Percentiles rank a stretch among this genome's conserved stretches.
phyloP scores from a whole-genome alignment of 53 echinoderm and acorn worm species.

The Mesocentrotus franciscanus region DNA sequence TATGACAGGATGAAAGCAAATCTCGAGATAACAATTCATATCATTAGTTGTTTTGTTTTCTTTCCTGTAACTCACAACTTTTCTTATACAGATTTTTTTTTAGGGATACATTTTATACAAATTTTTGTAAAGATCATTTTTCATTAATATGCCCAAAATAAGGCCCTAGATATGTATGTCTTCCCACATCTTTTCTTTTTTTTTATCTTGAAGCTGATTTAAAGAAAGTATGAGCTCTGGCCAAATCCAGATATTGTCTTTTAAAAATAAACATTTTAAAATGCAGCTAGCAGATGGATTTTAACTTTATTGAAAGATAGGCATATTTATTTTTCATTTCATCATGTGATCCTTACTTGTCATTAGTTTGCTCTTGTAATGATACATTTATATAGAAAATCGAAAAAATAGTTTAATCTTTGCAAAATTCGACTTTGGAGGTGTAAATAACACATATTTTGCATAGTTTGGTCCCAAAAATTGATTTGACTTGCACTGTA shows the following conservation, averaged over 20 bases:
- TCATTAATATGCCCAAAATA: not conserved
- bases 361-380: not conserved
- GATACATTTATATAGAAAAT: not conserved
- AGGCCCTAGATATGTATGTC: not conserved
- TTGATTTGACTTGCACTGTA: too few species aligned
- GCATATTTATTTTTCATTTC: not conserved
- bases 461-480: too few species aligned
- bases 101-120: not conserved
- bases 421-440: too few species aligned
- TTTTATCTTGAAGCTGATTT: too few species aligned
- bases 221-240: not conserved
- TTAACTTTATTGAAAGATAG: not conserved
- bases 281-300: not conserved
- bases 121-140: not conserved
- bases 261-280: not conserved
- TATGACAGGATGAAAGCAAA: constrained; percentile 8
- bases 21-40: not conserved
- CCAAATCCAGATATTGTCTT: not conserved
- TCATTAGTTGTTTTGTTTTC: constrained; percentile 15
- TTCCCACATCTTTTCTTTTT: not conserved
- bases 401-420: too few species aligned
- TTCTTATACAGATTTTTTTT: not conserved
- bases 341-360: too few species aligned
- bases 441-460: too few species aligned
- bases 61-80: constrained; percentile 10